phyloP scores from a whole-genome alignment of 2,888 invertebrate species.

The Ormyrus labotus region DNA sequence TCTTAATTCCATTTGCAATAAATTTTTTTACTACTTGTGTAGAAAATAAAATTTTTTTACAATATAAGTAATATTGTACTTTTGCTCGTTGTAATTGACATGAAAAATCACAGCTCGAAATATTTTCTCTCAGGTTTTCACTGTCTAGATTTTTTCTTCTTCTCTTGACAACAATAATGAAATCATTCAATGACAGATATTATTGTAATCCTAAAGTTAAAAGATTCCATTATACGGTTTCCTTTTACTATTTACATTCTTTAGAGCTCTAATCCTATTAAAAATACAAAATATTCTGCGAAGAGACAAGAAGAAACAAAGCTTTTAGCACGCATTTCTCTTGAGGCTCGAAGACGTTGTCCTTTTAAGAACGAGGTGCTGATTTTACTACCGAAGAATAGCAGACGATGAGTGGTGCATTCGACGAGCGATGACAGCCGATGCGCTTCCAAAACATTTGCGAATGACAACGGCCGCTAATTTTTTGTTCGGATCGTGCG shows the following conservation, averaged over 20 bases:
- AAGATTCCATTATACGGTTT: neutral
- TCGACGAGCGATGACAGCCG: conserved; percentile 14
- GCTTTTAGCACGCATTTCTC: conserved; percentile 15
- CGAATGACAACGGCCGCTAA: neutral
- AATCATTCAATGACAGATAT: too few relatives aligned
- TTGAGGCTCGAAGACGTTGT: neutral
- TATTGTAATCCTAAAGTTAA: too few relatives aligned
- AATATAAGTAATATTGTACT: conserved; percentile 44
- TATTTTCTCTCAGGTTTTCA: conserved; percentile 41
- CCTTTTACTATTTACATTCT: neutral
- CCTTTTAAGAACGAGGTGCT: neutral
- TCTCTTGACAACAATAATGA: neutral
- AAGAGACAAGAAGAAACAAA: neutral
- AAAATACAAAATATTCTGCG: neutral
- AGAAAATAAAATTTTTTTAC: conserved; percentile 5
- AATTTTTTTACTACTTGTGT: neutral
- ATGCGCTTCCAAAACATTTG: neutral
- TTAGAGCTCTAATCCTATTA: neutral
- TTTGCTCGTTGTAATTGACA: conserved; percentile 47
- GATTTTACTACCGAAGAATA: conserved; percentile 12
- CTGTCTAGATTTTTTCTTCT: neutral
- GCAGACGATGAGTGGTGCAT: conserved; percentile 31
- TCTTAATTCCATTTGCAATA: conserved; percentile 2
- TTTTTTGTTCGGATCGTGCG: neutral
- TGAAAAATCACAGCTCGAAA: conserved; percentile 55